phyloP scores from a whole-genome alignment of 2,888 invertebrate genomes.

The Unio pictorum region DNA sequence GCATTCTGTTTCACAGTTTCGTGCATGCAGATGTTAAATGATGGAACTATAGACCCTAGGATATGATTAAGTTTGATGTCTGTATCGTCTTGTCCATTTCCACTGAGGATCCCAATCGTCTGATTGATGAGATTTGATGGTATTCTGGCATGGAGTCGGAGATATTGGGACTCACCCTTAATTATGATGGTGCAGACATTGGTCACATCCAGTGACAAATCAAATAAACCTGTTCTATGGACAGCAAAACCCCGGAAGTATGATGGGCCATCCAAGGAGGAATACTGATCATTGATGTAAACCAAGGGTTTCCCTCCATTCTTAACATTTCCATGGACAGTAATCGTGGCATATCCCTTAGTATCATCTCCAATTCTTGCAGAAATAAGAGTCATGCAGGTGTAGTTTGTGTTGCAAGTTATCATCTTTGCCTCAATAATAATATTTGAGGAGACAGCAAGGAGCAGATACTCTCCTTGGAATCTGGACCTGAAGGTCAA shows the following conservation, averaged over 20 bases:
- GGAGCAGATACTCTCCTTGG: conserved; percentile 38
- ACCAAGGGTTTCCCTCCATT: conserved; percentile 27
- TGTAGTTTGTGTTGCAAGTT: conserved; percentile 46
- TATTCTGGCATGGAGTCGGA: conserved; percentile 25
- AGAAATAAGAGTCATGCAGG: conserved; percentile 45
- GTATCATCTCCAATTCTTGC: conserved; percentile 38
- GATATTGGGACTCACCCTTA: conserved; percentile 32
- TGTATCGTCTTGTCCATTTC: conserved; percentile 14
- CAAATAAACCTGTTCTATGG: conserved; percentile 23
- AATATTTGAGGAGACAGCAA: conserved; percentile 36
- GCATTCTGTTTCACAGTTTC: conserved; percentile 13
- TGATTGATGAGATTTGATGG: conserved; percentile 10
- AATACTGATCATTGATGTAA: conserved; percentile 27
- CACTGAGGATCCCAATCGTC: conserved; percentile 43
- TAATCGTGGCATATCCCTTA: conserved; percentile 38
- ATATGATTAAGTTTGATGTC: conserved; percentile 25
- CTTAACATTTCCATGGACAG: conserved; percentile 26
- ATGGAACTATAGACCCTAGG: conserved; percentile 11
- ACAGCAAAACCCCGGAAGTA: conserved; percentile 43
- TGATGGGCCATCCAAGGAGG: conserved; percentile 29
- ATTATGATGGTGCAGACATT: conserved; percentile 25
- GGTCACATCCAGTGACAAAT: conserved; percentile 27
- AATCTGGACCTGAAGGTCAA: conserved; percentile 29
- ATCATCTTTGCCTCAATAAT: conserved; percentile 49
- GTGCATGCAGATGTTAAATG: conserved; percentile 29